A percentile compares a stretch with the other conserved stretches of the same genome.
These are phyloP conservation scores for Drosophila kambysellisi DNA, from an alignment of 2,888 invertebrate species.

Conservation along the genomic window DNA sequence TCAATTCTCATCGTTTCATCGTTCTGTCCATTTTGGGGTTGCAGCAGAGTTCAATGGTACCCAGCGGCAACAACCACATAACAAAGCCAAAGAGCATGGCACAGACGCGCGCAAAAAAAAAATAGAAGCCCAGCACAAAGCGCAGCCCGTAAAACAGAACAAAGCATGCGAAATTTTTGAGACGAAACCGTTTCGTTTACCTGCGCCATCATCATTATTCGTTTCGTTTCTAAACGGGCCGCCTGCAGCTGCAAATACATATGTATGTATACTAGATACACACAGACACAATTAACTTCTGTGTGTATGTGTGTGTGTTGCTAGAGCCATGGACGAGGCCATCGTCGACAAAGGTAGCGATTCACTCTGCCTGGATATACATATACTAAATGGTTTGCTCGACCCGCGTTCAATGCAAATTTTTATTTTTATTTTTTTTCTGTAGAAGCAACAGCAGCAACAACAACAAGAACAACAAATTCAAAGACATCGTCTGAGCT, in stretches of 20 bases:
- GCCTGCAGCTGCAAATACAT: slow-evolving; percentile 64
- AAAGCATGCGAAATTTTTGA: slow-evolving; percentile 61
- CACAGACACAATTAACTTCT: slow-evolving; percentile 8
- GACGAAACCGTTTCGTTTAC: slow-evolving; percentile 57
- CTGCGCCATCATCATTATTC: slow-evolving; percentile 36
- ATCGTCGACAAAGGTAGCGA: slow-evolving; percentile 54
- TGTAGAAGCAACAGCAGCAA: slow-evolving; percentile 19
- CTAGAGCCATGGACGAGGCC: slow-evolving; percentile 48
- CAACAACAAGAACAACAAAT: slow-evolving; percentile 34
- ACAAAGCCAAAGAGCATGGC: slow-evolving; percentile 68
- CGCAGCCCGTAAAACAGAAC: slow-evolving; percentile 60
- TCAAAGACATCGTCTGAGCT: slow-evolving; percentile 30
- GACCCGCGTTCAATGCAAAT: slow-evolving; percentile 47
- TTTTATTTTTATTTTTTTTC: slow-evolving; percentile 24
- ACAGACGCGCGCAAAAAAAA: slow-evolving; percentile 40
- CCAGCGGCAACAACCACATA: slow-evolving; percentile 61
- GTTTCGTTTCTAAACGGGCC: slow-evolving; percentile 50
- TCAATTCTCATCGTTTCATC: slow-evolving; percentile 62
- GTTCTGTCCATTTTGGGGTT: slow-evolving; percentile 58
- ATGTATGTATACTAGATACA: background rate
- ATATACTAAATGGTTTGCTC: slow-evolving; percentile 18
- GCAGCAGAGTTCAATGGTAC: slow-evolving; percentile 76
- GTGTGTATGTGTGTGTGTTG: slow-evolving; percentile 6
- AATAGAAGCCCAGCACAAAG: slow-evolving; percentile 61
- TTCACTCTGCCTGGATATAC: slow-evolving; percentile 13